Evolutionary conservation across 1,140 invertebrate species (phyloP), one percentile per base, ranked within the genome.

Genomic region (Magallana angulata): DNA sequence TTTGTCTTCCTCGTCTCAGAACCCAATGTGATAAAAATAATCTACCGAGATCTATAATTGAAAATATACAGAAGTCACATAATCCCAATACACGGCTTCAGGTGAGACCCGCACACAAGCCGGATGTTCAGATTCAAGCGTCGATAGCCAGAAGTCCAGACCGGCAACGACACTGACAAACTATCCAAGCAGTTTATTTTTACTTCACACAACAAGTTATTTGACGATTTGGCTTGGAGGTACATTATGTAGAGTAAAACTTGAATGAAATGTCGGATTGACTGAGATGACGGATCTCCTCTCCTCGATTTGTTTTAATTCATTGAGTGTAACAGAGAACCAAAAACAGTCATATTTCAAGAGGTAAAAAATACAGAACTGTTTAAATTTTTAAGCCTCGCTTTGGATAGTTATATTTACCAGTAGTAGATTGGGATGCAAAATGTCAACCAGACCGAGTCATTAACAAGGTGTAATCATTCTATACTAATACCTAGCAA

Each of bases 41-140:
- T 76, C 68, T 76, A 30, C 11, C 14, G 68, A 76, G 68, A 76
- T 76, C 68, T 76, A 76, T 76, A 76, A 76, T 76, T 76, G 68
- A 76, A 76, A 76, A 68, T 1, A 62, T 30, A 76, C 24, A 76
- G 68, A 24, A 76, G 30, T 18, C 18, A 12, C 24, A 24, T 76
- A 76, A 76, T 76, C 68, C 68, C 68, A 12, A 76, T 76, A 76
- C 9, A 36, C 24, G 12, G 68, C 68, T 30, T 30, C 18, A 30
- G 68, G 68, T 76, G 12, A 76, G 12, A 12, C 24, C 4, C 11
- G 12, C 24, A 76, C 36, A 30, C 18, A 36, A 76, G 68, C 68
- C 68, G 68, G 68, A 76, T 76, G 24, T 76, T 30, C 68, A 30
- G 68, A 64, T 64, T n/a, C 48, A 76, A 76, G 8, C 24, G 24